A percentile compares a stretch with the other conserved stretches of the same genome.
Evolutionary conservation across 2,113 vertebrate species (phyloP).

Genomic region (Odontesthes bonariensis): DNA sequence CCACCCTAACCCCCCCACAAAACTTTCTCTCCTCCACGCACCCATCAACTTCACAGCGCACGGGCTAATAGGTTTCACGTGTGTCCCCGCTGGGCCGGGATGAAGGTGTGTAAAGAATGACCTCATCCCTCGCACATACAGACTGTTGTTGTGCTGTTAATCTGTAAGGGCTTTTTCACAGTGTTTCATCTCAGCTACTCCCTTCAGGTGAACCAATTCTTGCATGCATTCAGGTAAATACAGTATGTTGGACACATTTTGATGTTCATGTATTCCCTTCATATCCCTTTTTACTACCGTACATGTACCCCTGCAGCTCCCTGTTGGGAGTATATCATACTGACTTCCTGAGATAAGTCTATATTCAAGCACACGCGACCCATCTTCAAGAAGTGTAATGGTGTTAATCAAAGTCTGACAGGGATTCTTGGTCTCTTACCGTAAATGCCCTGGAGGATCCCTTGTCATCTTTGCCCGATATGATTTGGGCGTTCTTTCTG

Average conservation of each 20-base stretch:
- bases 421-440: slow-evolving; percentile 74
- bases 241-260: no score
- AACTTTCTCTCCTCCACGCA: neutral
- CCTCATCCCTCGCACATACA: slow-evolving; percentile 60
- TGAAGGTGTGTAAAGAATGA: slow-evolving; percentile 67
- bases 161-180: slow-evolving; percentile 34
- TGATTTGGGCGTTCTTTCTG: slow-evolving; percentile 89
- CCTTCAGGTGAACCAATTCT: neutral
- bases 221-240: neutral
- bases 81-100: slow-evolving; percentile 42
- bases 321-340: neutral
- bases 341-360: neutral
- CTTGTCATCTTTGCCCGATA: slow-evolving; percentile 93
- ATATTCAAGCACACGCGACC: no score
- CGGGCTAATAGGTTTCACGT: slow-evolving; percentile 77
- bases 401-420: neutral
- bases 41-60: slow-evolving; percentile 39
- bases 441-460: slow-evolving; percentile 88
- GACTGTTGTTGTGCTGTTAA: slow-evolving; percentile 34
- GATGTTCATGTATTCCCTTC: no score
- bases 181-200: neutral
- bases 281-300: neutral
- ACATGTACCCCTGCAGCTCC: no score
- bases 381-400: neutral
- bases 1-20: neutral